Conservation (phyloP, 2,888 invertebrate species). For the Papilio gigon region DNA sequence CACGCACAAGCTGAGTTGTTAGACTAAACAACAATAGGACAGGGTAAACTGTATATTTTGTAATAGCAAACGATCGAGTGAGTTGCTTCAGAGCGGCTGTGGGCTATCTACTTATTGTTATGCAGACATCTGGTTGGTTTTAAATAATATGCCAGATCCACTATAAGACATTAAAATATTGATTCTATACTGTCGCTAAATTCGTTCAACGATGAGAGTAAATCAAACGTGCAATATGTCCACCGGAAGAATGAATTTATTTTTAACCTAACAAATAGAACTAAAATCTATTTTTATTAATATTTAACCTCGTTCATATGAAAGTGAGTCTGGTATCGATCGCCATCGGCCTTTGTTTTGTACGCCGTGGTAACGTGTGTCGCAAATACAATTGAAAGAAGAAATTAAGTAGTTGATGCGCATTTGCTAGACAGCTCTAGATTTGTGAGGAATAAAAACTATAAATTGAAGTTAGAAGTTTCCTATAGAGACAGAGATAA, state of each 20-base stretch:
- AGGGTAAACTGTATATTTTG: background rate
- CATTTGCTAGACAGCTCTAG: no score
- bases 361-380: no score
- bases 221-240: conserved; percentile 8
- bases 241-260: conserved; percentile 4
- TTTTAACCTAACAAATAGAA: conserved; percentile 19
- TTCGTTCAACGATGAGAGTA: background rate
- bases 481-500: background rate
- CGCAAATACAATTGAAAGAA: no score
- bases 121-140: no score
- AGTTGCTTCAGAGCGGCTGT: background rate
- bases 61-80: background rate
- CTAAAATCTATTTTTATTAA: conserved; percentile 34
- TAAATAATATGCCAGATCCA: no score
- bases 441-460: no score
- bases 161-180: background rate
- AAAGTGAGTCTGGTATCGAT: conserved; percentile 34
- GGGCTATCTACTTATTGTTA: no score
- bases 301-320: conserved; percentile 36
- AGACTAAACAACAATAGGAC: no score
- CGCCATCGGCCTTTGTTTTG: conserved; percentile 20
- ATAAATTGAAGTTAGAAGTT: background rate
- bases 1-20: no score
- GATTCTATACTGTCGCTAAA: background rate
- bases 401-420: no score